Base-by-base conservation (phyloP, 2,113 vertebrate species). In the Eonycteris spelaea region DNA sequence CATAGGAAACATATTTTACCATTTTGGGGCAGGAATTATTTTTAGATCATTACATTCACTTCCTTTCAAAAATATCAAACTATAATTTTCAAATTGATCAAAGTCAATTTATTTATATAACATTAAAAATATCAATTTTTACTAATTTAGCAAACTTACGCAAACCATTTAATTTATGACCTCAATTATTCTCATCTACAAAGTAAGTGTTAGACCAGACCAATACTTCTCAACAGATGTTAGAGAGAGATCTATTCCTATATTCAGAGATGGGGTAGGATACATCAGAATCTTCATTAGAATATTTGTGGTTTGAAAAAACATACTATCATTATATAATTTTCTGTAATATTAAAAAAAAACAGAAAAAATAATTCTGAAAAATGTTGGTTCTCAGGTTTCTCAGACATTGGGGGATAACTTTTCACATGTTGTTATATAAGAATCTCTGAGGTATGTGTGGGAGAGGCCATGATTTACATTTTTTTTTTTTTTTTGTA, bases 41-140 rank as follows among this genome's bases (percentile, higher is more conserved):
- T 82, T 91, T 89, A 90, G 33, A 91, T 90, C 48, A 35, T 65
- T 70, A 24, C 88, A 45, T 35, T 82, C 14, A 68, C 22, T 91
- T 26, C 13, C 33, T 95, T 11, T 97, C 28, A 90, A 94, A 86
- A 90, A 61, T 35, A 85, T 67, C 71, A 63, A 28, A 57, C 28
- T 86, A 61, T 68, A n/a, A 12, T 86, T 86, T 95, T 95, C 38
- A 95, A 82, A 38, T 18, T 73, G n/a, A 70, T 90, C 40, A 94
- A 94, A 8, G 38, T 40, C 65, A 61, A 86, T 51, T 74, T 67
- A 86, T 51, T 74, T 67, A 63, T 35, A 28, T 59, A n/a, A 73
- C n/a, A 67, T 57, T 74, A 45, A 65, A 33, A 16, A 71, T 68
- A 92, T 83, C 10, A 75, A 35, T 15, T 48, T 79, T 83, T 80